Percentiles rank a stretch among this genome's conserved stretches.
These are phyloP conservation scores for Petrolisthes cinctipes DNA, from an alignment of 2,888 invertebrate genomes.

Conservation along the genomic window DNA sequence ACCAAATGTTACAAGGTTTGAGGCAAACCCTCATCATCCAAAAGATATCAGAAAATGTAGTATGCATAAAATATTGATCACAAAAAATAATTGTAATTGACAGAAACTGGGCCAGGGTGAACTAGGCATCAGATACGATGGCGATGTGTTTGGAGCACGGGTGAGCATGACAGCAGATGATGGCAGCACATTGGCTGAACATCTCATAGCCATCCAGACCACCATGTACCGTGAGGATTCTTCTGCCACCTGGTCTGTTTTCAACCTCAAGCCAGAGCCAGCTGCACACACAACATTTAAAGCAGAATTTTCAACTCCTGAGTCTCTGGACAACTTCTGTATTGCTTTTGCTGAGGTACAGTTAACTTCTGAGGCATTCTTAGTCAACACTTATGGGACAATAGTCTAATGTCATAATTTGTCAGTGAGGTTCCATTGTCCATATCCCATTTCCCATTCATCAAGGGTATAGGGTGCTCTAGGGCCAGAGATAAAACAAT, in stretches of 20 bases:
- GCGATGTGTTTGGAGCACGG: conserved; percentile 66
- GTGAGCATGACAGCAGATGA: conserved; percentile 65
- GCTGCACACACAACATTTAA: conserved; percentile 23
- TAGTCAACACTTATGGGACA: too few relatives aligned
- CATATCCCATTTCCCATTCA: too few relatives aligned
- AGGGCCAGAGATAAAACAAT: too few relatives aligned
- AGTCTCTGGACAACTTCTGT: conserved; percentile 34
- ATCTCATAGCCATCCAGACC: conserved; percentile 67
- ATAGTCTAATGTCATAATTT: too few relatives aligned
- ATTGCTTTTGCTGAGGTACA: conserved; percentile 43
- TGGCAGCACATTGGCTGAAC: conserved; percentile 64
- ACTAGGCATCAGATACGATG: conserved; percentile 66
- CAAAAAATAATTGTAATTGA: not conserved
- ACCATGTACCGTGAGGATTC: conserved; percentile 50
- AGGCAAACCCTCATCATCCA: too few relatives aligned
- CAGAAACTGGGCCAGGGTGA: conserved; percentile 63
- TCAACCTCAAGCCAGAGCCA: conserved; percentile 41
- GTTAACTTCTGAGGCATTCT: too few relatives aligned
- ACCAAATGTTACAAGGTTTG: too few relatives aligned
- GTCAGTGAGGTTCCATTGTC: too few relatives aligned
- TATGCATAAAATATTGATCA: not conserved
- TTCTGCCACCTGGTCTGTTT: conserved; percentile 46
- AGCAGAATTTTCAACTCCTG: conserved; percentile 24
- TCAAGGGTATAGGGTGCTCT: too few relatives aligned
- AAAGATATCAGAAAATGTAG: too few relatives aligned